Percentiles rank a stretch among this genome's conserved stretches.
These are phyloP conservation scores for Ceratotherium simum DNA, from an alignment of 2,113 vertebrate species.

Conservation along the genomic window DNA sequence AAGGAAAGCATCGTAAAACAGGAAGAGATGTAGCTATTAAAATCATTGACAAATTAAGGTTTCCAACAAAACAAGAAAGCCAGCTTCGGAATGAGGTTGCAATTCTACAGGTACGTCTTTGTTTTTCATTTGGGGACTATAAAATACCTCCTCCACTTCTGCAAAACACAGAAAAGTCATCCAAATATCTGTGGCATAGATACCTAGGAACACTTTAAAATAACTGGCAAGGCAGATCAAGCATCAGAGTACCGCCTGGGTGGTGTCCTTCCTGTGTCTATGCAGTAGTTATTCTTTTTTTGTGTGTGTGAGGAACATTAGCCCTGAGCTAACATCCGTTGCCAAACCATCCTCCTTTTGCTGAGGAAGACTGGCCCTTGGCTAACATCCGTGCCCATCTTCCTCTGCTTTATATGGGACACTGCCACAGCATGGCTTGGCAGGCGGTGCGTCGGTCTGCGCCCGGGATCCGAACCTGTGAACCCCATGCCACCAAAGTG, in stretches of 20 bases:
- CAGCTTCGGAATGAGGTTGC: conserved; percentile 99
- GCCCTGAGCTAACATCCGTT: too few species aligned
- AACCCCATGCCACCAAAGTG: too few species aligned
- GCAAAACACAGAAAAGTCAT: neutral
- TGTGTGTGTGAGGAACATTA: too few species aligned
- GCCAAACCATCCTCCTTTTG: too few species aligned
- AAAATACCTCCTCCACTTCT: neutral
- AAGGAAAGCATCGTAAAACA: conserved; percentile 98
- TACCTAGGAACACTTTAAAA: neutral
- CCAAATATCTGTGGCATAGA: neutral
- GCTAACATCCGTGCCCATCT: too few species aligned
- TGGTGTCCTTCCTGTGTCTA: neutral
- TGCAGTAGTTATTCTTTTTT: neutral
- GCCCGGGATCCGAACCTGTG: too few species aligned
- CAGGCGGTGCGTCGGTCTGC: too few species aligned
- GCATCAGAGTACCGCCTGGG: neutral
- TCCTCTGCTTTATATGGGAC: too few species aligned
- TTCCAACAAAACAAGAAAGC: conserved; percentile 98
- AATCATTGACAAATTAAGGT: conserved; percentile 98
- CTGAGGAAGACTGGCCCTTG: too few species aligned
- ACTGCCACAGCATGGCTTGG: too few species aligned
- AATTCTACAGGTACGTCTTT: conserved; percentile 94
- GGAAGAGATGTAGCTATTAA: conserved; percentile 99
- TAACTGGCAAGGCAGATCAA: neutral
- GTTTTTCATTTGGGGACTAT: conserved; percentile 18